Evolutionary conservation across 2,113 vertebrate species (phyloP), one percentile per base, ranked within the genome.

Genomic region (Neodon shergylaensis): DNA sequence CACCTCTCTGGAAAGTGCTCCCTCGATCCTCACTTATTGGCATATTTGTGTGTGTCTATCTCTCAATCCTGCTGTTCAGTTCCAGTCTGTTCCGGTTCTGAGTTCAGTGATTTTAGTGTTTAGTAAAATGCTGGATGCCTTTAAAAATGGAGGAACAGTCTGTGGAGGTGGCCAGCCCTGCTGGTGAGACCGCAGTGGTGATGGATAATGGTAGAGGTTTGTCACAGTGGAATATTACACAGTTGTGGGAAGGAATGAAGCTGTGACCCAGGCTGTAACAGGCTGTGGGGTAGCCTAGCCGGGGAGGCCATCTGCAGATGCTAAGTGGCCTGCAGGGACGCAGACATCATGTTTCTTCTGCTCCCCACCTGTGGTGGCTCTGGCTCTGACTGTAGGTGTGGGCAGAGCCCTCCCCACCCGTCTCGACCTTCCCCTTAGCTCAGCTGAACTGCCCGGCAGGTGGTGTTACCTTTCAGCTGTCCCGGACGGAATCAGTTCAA

Each of bases 401-500:
- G 44, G 42, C n/a, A 39, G 31, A 4, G 0, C 83, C 65, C 22
- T 63, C 68, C 68, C 83, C 0, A 0, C 33, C 28, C 1, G 3
- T 3, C 58, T 84, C 5, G 4, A 49, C 47, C 52, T 9, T 47
- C 54, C 0, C 7, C 3, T 21, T 4, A 33, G 14, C 82, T 83
- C 93, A 89, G 72, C 83, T 88, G 93, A 91, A 21, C 61, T 66
- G 49, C 82, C 94, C 11, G 1, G 39, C 7, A 87, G 63, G 61
- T 9, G 63, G n/a, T 79, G 24, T 95, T 78, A 78, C 39, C 91
- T 96, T 84, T 95, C 95, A 82, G 54, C n/a, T 89, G 79, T 95
- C 49, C 94, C 0, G 10, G 52, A 17, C 58, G 3, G 28, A 36
- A 36, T 85, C 49, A 3, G 73, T 72, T 61, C 2, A 0, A 74